These are phyloP conservation scores for Synanthedon vespiformis DNA, from an alignment of 2,888 invertebrate species.

Conservation along the genomic window DNA sequence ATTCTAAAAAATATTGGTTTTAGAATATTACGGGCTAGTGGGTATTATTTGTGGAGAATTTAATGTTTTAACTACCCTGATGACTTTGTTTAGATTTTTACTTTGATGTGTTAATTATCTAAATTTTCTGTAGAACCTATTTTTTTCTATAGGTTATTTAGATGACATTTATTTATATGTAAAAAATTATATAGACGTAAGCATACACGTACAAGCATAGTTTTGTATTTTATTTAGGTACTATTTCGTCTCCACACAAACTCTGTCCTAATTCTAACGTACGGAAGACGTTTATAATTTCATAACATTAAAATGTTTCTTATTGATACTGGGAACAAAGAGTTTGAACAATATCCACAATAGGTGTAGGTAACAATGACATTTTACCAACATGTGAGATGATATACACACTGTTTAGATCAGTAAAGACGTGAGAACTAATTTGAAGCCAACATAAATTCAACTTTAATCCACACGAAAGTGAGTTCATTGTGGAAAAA, in stretches of 20 bases:
- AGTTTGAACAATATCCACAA: slow-evolving; percentile 57
- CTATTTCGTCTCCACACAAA: not conserved
- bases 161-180: too few species aligned
- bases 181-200: too few species aligned
- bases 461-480: not conserved
- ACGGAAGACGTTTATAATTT: slow-evolving; percentile 69
- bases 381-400: slow-evolving; percentile 65
- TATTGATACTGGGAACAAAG: slow-evolving; percentile 58
- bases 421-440: slow-evolving; percentile 12
- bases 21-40: too few species aligned
- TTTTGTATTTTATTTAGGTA: too few species aligned
- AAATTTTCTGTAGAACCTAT: too few species aligned
- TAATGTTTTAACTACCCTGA: too few species aligned
- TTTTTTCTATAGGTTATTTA: too few species aligned
- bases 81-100: too few species aligned
- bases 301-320: slow-evolving; percentile 70
- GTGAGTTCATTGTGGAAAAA: not conserved
- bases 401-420: slow-evolving; percentile 23
- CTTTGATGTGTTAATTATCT: too few species aligned
- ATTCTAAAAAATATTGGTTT: too few species aligned
- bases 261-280: slow-evolving; percentile 11
- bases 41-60: too few species aligned
- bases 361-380: slow-evolving; percentile 68
- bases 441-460: not conserved
- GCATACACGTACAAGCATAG: too few species aligned